Conservation (phyloP, 2,797 vertebrate genomes). For the Bryconaethiops microstoma region DNA sequence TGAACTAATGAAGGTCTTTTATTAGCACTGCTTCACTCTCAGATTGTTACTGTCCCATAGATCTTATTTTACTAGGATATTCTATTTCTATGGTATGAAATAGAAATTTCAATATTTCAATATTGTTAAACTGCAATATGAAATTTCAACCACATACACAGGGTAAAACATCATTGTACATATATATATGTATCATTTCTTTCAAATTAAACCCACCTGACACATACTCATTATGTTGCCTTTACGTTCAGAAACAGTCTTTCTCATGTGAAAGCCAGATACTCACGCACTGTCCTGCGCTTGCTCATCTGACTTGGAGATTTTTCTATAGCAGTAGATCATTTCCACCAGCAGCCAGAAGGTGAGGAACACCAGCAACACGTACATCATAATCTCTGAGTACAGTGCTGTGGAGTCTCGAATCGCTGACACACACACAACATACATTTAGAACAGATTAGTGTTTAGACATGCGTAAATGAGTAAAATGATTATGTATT, state of each 20-base stretch:
- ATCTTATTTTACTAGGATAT: too few relatives aligned
- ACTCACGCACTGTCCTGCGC: constrained; percentile 92
- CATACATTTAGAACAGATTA: constrained; percentile 22
- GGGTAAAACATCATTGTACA: too few relatives aligned
- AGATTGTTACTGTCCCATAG: too few relatives aligned
- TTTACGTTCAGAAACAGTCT: background rate
- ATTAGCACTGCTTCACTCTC: too few relatives aligned
- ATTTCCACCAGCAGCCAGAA: constrained; percentile 95
- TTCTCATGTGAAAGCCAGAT: background rate
- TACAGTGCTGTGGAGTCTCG: constrained; percentile 84
- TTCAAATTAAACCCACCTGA: background rate
- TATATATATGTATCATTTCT: too few relatives aligned
- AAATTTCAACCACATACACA: background rate
- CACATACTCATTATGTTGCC: background rate
- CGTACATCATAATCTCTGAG: constrained; percentile 97
- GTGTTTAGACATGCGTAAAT: background rate
- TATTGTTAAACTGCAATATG: background rate
- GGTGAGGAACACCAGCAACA: constrained; percentile 93
- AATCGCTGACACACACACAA: constrained; percentile 74
- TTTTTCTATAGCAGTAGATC: constrained; percentile 98
- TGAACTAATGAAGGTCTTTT: too few relatives aligned
- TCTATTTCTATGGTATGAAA: too few relatives aligned
- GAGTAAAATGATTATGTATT: background rate
- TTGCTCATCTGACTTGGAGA: constrained; percentile 91
- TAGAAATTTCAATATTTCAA: too few relatives aligned